Percentiles rank a stretch among this genome's conserved stretches.
These are phyloP conservation scores for Tetramorium parvispinum DNA, from an alignment of 1,140 invertebrate species.

Conservation along the genomic window DNA sequence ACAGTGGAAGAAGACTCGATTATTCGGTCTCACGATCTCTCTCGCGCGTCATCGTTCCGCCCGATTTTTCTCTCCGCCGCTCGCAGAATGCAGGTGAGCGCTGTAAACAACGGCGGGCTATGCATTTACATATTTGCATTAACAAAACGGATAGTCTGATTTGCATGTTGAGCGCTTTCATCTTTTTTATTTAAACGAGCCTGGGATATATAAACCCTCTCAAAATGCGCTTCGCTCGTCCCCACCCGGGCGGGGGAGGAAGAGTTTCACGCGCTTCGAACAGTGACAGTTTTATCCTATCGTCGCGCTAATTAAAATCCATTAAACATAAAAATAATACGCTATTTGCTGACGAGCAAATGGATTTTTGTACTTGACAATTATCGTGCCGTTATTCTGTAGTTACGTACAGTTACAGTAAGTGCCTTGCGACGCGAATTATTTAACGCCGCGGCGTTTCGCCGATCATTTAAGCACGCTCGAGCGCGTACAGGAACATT, in stretches of 20 bases:
- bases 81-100: constrained; percentile 50
- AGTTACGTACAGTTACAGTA: neutral
- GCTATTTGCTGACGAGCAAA: neutral
- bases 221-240: constrained; percentile 42
- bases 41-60: constrained; percentile 58
- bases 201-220: constrained; percentile 53
- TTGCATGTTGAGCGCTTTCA: constrained; percentile 74
- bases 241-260: neutral
- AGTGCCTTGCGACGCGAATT: constrained; percentile 8
- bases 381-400: neutral
- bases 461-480: constrained; percentile 45
- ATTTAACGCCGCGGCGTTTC: neutral
- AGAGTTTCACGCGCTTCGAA: constrained; percentile 24
- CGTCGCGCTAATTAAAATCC: constrained; percentile 49
- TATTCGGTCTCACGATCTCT: constrained; percentile 70
- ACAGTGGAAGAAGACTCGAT: constrained; percentile 68
- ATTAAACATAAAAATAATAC: constrained; percentile 55
- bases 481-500: constrained; percentile 36
- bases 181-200: constrained; percentile 73
- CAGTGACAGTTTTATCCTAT: constrained; percentile 34
- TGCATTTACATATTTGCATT: constrained; percentile 74
- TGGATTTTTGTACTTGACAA: neutral
- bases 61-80: constrained; percentile 68
- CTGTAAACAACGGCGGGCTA: constrained; percentile 67
- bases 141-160: constrained; percentile 74